Base-by-base conservation (phyloP, 2,888 invertebrate species). In the Aspidiotus destructor region DNA sequence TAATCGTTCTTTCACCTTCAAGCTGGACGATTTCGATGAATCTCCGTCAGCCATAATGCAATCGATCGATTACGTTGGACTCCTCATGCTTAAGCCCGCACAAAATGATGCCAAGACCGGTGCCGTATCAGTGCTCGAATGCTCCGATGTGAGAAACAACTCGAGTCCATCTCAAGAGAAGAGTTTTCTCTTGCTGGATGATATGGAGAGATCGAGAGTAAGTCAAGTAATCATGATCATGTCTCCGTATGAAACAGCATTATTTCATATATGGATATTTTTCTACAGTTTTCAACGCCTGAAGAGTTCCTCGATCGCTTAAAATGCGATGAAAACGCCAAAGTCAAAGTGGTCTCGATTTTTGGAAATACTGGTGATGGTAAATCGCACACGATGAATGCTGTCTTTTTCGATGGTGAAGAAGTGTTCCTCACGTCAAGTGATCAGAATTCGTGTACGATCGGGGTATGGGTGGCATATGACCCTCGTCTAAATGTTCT, bases 311-410 rank as follows among this genome's bases (percentile, higher is more conserved):
- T 80, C 10, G 75, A 77, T 48, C 77, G 77, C 68, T 74, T 84
- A 40, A 78, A 78, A 61, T 81, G 82, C 67, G 74, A 75, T 8
- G 79, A 79, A 57, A 78, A 77, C 60, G 77, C 79, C 41, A 77
- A 78, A 76, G 83, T 89, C 13, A 89, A 89, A 78, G 89, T 89
- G 15, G 83, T 90, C 0, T 87, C 89, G 11, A 88, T 91, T 74
- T 88, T 90, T 78, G 91, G 91, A 3, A 90, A 89, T 75, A 88
- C 88, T 0, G 89, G 89, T 0, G 89, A 89, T 78, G 90, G 89
- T 2, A 90, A 90, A 77, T 89, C 89, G 3, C 83, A 86, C 74
- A 88, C 88, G 0, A 78, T 90, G 74, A 91, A 91, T 77, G 82
- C 88, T 73, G 81, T 83, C 13, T 79, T 85, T 73, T 85, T 84